Base-by-base conservation (phyloP, 2,797 vertebrate species). In the Caiman crocodilus region DNA sequence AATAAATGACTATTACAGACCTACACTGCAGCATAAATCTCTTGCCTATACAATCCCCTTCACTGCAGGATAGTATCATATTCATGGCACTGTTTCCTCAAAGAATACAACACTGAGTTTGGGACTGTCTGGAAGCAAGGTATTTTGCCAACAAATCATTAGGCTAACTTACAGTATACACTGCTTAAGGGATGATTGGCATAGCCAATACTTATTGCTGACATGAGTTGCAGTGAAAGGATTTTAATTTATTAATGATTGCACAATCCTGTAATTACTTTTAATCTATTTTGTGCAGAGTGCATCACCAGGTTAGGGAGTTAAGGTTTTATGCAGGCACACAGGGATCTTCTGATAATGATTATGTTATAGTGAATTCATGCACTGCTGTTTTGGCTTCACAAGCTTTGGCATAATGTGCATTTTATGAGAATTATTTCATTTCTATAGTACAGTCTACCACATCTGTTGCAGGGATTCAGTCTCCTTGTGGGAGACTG, bases 371-470 rank as follows among this genome's bases (percentile, higher is more conserved):
- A 77, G 88, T 76, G 57, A 57, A 90, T 74, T 0, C 32, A 86
- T 77, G 90, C 79, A 61, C 79, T 79, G 83, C 91, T 93, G 84
- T 35, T 67, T 81, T 82, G 90, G 81, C 83, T 91, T 63, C 6
- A 2, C 13, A 50, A 42, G 74, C 28, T 61, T 88, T 87, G 83
- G 87, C 50, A 32, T 76, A 73, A 61, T 3, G 2, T 0, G 13
- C n/a, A 2, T 87, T 94, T 65, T 63, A 91, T 60, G 61, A 5
- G 91, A 59, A 30, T 87, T 65, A 20, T 13, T 93, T 80, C 7
- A 3, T 88, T 88, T 94, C 75, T 63, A 14, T 3, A 0, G 2
- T 42, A 56, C 76, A 0, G 2, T 59, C 30, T 75, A 61, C 69
- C 0, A 0, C 2, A 7, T 89, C 81, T 85, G 83, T 81, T 88